Base-by-base conservation (phyloP, 2,888 invertebrate genomes). In the Oscheius sp. region DNA sequence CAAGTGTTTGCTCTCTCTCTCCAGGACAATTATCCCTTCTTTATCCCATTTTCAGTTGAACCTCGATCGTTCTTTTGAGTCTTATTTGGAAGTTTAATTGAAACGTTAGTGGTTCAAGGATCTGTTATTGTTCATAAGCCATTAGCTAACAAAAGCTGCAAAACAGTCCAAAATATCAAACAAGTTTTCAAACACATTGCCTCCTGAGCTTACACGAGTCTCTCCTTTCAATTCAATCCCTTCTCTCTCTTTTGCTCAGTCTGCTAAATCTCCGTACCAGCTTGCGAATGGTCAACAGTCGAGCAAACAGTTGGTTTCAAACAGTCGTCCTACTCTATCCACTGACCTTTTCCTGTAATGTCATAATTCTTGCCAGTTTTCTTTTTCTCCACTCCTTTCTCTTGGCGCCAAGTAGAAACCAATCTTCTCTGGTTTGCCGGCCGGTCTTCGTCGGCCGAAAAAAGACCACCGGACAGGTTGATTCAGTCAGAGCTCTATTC, bases 221-320 rank as follows among this genome's bases (percentile, higher is more conserved):
- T 62, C 35, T 35, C 3, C 3, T 13, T 62, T 4, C 2, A 1
- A 13, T 11, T 62, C n/a, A 5, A n/a, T 21, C n/a, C 21, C 13
- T 60, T 2, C 11, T 42, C 35, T 42, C 10, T 62, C 21, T n/a
- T 33, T 53, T 21, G 13, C 53, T 53, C 53, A n/a, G 50, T 48
- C 50, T 48, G 9, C 13, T 13, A 51, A 55, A 55, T 13, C 35
- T 68, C 53, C 68, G 68, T 68, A 68, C 68, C 68, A 68, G 68
- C 68, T 68, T 35, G 68, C 68, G 68, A 68, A 68, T n/a, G 68
- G 68, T 68, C 53, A 68, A 68, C 68, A 68, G 68, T 55, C 68
- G 68, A 35, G 55, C 68, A 68, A 68, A 68, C 68, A 68, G 68
- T 68, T 55, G 68, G 55, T 68, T 68, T 68, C 68, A 68, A 68